Conservation (phyloP, 2,797 vertebrate species). For the Paguma larvata region DNA sequence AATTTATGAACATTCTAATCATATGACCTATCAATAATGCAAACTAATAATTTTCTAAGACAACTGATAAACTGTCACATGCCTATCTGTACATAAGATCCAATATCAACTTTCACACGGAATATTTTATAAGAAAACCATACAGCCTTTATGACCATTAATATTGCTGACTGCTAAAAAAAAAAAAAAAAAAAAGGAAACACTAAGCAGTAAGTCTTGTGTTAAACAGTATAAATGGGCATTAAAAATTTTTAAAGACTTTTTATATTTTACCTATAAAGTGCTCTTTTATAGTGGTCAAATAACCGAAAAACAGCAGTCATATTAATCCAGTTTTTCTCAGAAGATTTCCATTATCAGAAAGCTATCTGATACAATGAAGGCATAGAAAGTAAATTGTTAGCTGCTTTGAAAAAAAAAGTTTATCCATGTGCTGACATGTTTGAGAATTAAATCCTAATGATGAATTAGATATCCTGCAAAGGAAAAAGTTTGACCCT, state of each 20-base stretch:
- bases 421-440: not conserved
- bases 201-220: not conserved
- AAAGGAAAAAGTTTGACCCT: not conserved
- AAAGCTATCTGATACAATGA: not conserved
- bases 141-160: not conserved
- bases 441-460: conserved; percentile 1
- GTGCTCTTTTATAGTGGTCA: not conserved
- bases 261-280: not conserved
- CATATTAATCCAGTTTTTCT: not conserved
- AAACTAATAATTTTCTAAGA: not conserved
- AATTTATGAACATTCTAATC: not conserved
- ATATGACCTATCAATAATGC: not conserved
- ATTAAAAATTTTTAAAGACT: not conserved
- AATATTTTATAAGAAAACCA: not conserved
- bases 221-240: not conserved
- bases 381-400: not conserved
- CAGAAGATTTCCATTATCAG: not conserved
- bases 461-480: not conserved
- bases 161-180: not conserved
- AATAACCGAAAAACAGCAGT: conserved; percentile 1
- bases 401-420: not conserved
- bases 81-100: not conserved
- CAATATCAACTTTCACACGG: not conserved
- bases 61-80: not conserved
- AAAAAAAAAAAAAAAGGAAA: not conserved